Evolutionary conservation across 2,888 invertebrate genomes (phyloP).

Genomic region (Drosophila merina): DNA sequence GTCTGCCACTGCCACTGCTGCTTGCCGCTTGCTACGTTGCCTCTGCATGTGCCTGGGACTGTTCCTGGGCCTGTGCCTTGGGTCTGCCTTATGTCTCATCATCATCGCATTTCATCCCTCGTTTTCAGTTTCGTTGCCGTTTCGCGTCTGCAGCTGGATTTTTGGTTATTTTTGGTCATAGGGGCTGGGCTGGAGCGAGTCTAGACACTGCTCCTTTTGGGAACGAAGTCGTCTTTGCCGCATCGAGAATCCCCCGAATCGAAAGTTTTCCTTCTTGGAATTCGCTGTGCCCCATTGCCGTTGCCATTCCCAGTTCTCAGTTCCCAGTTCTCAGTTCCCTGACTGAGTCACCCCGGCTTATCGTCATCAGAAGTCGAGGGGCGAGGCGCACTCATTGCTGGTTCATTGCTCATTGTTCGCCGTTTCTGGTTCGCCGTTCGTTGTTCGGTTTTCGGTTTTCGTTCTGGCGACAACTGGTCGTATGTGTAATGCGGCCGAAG

Average conservation of each 20-base stretch:
- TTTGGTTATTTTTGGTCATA: conserved; percentile 58
- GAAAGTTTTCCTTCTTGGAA: conserved; percentile 31
- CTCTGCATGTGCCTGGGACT: too few species aligned
- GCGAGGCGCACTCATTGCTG: conserved; percentile 9
- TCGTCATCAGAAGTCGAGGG: conserved; percentile 18
- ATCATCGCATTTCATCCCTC: conserved; percentile 68
- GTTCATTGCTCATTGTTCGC: conserved; percentile 49
- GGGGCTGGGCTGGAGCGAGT: conserved; percentile 68
- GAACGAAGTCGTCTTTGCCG: conserved; percentile 30
- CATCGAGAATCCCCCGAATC: conserved; percentile 30
- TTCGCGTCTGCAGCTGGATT: conserved; percentile 64
- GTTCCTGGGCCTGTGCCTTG: background rate
- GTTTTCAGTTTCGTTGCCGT: conserved; percentile 25
- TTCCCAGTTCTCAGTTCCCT: background rate
- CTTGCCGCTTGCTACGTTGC: background rate
- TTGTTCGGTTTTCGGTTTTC: background rate
- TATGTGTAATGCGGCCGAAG: conserved; percentile 66
- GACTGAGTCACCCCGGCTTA: conserved; percentile 43
- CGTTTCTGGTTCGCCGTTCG: background rate
- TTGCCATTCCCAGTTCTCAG: background rate
- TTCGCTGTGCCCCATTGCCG: conserved; percentile 17
- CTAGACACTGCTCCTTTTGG: conserved; percentile 48
- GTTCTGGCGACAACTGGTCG: conserved; percentile 47
- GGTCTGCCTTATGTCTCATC: conserved; percentile 46
- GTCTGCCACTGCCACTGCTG: conserved; percentile 10